Evolutionary conservation across 2,113 vertebrate genomes (phyloP), one percentile per base, ranked within the genome.

Genomic region (Fukomys damarensis): DNA sequence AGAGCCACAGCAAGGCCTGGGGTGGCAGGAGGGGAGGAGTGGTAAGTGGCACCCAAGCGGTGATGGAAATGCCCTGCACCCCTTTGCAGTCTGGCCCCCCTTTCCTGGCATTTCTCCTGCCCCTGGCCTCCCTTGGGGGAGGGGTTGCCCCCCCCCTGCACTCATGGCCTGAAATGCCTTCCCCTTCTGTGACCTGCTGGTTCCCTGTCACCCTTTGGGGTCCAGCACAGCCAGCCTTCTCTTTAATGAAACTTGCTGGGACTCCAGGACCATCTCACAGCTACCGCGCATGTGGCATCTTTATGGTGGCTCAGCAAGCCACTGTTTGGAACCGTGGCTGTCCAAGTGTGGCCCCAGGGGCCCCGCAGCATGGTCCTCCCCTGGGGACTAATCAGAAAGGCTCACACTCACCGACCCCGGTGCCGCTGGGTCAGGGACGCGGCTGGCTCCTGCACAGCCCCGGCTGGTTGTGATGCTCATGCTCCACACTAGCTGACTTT

Each of bases 391-490:
- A 6, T 77, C 20, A 65, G 80, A 79, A 76, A 88, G 8, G 5
- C 5, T 56, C 0, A 0, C 5, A 61, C 26, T 4, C 0, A 0
- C 22, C 12, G 0, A 14, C 13, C 38, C 66, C 56, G 35, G 80
- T 58, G 46, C 22, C 20, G 3, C 65, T 20, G 28, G 43, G 2
- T 20, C 16, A 43, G 91, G 80, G 11, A 49, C 72, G 11, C 16
- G 10, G 22, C 14, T 9, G 22, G 10, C 17, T 35, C 41, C 24
- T 17, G 24, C 19, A n/a, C 24, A 52, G 9, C 28, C 49, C 32
- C 22, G 2, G 2, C 9, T 46, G 68, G 56, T 41, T n/a, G 24
- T 0, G 0, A 7, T 2, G 1, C 6, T 5, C 0, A 0, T 49
- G 46, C 46, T 49, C 46, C 5, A 49, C 9, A 9, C 9, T 49